These are phyloP conservation scores for Meda fulgida DNA, from an alignment of 2,797 vertebrate species.

Conservation along the genomic window DNA sequence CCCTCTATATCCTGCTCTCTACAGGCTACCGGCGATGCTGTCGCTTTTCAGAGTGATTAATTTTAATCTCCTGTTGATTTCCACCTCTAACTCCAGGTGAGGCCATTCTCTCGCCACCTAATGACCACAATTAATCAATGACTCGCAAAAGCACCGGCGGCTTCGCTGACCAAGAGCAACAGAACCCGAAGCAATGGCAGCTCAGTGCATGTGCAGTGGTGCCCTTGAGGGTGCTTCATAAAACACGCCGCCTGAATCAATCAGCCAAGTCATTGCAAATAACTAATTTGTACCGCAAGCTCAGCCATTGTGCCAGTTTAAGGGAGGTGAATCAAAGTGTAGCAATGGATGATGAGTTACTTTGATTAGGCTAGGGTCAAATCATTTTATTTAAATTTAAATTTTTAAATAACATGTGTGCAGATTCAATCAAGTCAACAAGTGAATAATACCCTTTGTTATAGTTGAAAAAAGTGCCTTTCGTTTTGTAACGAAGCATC, in stretches of 20 bases:
- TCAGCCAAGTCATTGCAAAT: slow-evolving; percentile 33
- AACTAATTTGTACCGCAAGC: slow-evolving; percentile 24
- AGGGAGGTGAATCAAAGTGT: slow-evolving; percentile 4
- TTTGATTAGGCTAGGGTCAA: slow-evolving; percentile 8
- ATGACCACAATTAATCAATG: slow-evolving; percentile 74
- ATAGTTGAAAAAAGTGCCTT: background rate
- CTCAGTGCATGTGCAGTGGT: background rate
- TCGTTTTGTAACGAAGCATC: background rate
- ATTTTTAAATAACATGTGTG: background rate
- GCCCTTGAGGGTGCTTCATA: slow-evolving; percentile 39
- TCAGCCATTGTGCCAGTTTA: slow-evolving; percentile 32
- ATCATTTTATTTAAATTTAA: background rate
- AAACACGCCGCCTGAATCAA: slow-evolving; percentile 30
- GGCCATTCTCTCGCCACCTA: slow-evolving; percentile 73
- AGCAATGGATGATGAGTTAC: slow-evolving; percentile 24
- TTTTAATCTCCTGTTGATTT: slow-evolving; percentile 68
- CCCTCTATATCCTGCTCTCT: slow-evolving; percentile 42
- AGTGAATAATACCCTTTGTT: background rate
- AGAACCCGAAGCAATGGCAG: slow-evolving; percentile 17
- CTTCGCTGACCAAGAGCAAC: slow-evolving; percentile 31
- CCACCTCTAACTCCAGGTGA: slow-evolving; percentile 71
- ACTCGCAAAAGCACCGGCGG: slow-evolving; percentile 26
- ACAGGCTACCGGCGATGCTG: slow-evolving; percentile 38
- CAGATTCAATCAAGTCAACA: background rate
- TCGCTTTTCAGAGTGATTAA: slow-evolving; percentile 67